Evolutionary conservation across 2,113 vertebrate genomes (phyloP).

Genomic region (Rafetus swinhoei): DNA sequence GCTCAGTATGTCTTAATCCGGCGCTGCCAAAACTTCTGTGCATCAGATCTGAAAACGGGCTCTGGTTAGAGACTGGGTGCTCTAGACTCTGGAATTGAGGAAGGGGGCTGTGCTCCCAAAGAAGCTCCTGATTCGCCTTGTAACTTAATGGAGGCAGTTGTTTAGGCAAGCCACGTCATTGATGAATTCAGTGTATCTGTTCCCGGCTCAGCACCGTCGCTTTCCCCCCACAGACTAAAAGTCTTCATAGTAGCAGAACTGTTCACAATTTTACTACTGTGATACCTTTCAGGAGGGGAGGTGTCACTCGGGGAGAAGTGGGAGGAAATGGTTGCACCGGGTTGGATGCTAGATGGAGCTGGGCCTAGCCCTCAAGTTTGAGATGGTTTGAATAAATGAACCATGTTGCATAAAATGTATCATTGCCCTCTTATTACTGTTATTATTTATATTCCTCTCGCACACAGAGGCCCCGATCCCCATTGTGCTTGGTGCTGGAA

Average conservation of each 20-base stretch:
- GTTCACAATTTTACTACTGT: too few species aligned
- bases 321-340: neutral
- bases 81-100: neutral
- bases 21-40: neutral
- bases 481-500: neutral
- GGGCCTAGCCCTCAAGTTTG: neutral
- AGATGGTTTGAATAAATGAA: neutral
- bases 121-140: neutral
- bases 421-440: neutral
- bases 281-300: neutral
- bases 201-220: too few species aligned
- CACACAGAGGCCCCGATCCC: neutral
- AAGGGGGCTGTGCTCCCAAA: neutral
- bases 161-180: neutral
- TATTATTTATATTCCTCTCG: neutral
- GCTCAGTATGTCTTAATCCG: too few species aligned
- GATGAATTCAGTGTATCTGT: neutral
- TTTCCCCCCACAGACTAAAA: too few species aligned
- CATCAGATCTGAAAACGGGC: neutral
- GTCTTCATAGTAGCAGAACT: too few species aligned
- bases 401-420: neutral
- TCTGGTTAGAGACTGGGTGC: neutral
- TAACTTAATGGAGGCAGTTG: neutral
- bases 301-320: neutral
- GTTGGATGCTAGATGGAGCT: neutral